phyloP scores from a whole-genome alignment of 1,140 invertebrate genomes.

The Dolichoris vasculosae region DNA sequence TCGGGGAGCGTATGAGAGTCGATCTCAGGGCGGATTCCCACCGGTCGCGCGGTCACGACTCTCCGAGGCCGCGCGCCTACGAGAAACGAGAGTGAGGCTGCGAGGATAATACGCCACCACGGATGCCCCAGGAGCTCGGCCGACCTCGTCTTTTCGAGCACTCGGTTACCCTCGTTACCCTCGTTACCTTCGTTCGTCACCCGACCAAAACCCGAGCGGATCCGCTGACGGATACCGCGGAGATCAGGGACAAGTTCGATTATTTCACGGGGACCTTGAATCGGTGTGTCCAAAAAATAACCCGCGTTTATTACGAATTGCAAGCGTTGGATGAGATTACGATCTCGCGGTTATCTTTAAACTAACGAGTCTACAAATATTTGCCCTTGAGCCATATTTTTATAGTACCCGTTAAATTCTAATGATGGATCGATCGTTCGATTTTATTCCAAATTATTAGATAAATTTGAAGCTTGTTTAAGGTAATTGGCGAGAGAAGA shows the following conservation, averaged over 20 bases:
- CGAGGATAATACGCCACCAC: neutral
- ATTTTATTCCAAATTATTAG: neutral
- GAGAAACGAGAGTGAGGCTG: neutral
- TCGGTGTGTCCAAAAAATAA: no score
- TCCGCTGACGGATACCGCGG: no score
- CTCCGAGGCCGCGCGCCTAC: constrained; percentile 24
- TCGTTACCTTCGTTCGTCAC: no score
- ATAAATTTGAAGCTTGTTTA: neutral
- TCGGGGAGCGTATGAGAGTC: constrained; percentile 70
- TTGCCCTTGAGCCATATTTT: neutral
- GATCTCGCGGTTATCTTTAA: neutral
- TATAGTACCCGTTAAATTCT: neutral
- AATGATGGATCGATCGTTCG: neutral
- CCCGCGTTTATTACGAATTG: neutral
- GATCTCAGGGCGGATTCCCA: constrained; percentile 74
- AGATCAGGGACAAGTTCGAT: no score
- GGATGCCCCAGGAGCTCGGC: neutral
- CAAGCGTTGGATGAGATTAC: neutral
- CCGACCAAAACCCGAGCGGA: neutral
- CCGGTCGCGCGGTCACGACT: constrained; percentile 71
- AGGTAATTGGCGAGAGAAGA: neutral
- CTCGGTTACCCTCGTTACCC: no score
- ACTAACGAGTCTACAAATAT: neutral
- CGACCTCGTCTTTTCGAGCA: neutral
- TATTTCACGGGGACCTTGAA: no score